These are phyloP conservation scores for Choristoneura fumiferana DNA, from an alignment of 1,140 invertebrate genomes.

Conservation along the genomic window DNA sequence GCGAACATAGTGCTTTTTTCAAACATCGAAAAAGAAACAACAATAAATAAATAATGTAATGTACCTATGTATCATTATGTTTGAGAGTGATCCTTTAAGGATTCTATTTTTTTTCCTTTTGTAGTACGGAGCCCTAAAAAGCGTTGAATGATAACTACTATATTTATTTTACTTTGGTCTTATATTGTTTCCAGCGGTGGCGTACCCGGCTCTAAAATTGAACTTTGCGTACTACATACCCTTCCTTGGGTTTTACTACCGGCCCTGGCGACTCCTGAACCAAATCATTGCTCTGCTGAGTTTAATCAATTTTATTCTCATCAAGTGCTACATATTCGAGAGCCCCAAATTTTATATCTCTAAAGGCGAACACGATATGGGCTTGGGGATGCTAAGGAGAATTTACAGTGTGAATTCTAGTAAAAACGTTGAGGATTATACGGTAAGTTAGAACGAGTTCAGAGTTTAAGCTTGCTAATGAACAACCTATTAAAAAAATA, in stretches of 20 bases:
- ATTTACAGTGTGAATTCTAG: background rate
- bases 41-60: too few species aligned
- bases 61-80: too few species aligned
- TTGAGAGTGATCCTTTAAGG: too few species aligned
- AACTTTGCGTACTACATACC: background rate
- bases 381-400: background rate
- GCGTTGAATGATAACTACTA: too few species aligned
- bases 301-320: background rate
- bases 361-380: constrained; percentile 2
- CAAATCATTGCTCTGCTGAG: background rate
- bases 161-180: too few species aligned
- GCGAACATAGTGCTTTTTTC: too few species aligned
- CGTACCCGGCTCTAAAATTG: background rate
- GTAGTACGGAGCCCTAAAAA: too few species aligned
- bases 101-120: too few species aligned
- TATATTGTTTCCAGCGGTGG: background rate
- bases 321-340: background rate
- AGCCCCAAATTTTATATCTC: constrained; percentile 17
- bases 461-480: background rate
- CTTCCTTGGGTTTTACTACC: constrained; percentile 2
- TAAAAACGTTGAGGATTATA: background rate
- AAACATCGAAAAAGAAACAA: too few species aligned
- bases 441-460: background rate
- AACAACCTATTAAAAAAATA: too few species aligned
- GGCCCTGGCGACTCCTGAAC: background rate